A percentile compares a stretch with the other conserved stretches of the same genome.
Evolutionary conservation across 2,797 vertebrate genomes (phyloP).

Genomic region (Furcifer pardalis): DNA sequence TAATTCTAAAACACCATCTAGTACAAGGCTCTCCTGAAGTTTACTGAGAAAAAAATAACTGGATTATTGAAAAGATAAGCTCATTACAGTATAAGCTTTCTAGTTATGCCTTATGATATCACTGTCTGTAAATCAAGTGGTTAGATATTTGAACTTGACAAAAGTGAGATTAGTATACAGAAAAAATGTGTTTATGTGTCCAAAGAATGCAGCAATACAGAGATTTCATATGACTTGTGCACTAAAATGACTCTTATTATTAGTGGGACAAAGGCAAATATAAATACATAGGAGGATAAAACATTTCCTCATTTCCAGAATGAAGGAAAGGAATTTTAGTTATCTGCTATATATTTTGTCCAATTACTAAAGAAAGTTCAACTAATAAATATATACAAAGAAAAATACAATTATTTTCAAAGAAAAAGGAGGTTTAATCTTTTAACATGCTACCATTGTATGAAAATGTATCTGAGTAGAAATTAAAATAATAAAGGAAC

Average conservation of each 20-base stretch:
- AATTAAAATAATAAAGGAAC: background rate
- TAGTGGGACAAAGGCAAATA: slow-evolving; percentile 52
- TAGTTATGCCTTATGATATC: slow-evolving; percentile 21
- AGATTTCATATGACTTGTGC: slow-evolving; percentile 64
- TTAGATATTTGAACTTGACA: background rate
- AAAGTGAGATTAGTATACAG: slow-evolving; percentile 9
- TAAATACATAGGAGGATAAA: slow-evolving; percentile 62
- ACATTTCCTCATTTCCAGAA: slow-evolving; percentile 54
- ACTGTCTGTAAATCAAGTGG: background rate
- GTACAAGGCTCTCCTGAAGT: background rate
- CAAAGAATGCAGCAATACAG: slow-evolving; percentile 59
- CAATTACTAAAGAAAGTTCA: slow-evolving; percentile 60
- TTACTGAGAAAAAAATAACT: slow-evolving; percentile 15
- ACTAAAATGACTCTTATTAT: slow-evolving; percentile 54
- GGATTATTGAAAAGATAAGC: slow-evolving; percentile 3
- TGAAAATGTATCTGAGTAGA: slow-evolving; percentile 57
- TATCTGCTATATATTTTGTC: slow-evolving; percentile 68
- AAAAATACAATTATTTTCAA: slow-evolving; percentile 61
- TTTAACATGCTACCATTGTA: slow-evolving; percentile 57
- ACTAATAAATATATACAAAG: slow-evolving; percentile 57
- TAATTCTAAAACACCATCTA: background rate
- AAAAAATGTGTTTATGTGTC: slow-evolving; percentile 50
- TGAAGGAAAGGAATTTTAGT: slow-evolving; percentile 69
- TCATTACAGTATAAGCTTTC: background rate
- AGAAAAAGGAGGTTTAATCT: slow-evolving; percentile 50